Percentiles rank a stretch among this genome's conserved stretches.
phyloP scores from a whole-genome alignment of 2,797 vertebrate species.

The Lagodon rhomboides region DNA sequence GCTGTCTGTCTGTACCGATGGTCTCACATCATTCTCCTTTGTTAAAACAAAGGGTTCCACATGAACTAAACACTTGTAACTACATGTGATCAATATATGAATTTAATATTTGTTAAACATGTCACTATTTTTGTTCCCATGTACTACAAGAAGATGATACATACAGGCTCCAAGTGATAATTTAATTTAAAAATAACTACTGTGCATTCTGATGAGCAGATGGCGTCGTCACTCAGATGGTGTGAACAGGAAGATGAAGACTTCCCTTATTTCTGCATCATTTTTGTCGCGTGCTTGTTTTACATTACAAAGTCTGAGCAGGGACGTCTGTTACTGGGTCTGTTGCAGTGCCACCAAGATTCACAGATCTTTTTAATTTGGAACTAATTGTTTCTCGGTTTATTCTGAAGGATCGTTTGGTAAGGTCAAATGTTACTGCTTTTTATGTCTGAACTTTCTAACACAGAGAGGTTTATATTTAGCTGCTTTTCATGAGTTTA shows the following conservation, averaged over 20 bases:
- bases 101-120: no score
- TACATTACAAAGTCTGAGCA: no score
- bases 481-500: not conserved
- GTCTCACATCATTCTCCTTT: no score
- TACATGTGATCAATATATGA: no score
- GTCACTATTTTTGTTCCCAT: no score
- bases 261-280: not conserved
- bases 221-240: not conserved
- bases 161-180: no score
- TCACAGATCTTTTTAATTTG: not conserved
- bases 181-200: not conserved
- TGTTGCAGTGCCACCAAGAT: not conserved
- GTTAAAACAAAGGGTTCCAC: no score
- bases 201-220: not conserved
- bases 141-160: no score
- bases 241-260: not conserved
- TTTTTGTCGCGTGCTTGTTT: not conserved
- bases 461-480: no score
- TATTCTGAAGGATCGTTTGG: not conserved
- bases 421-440: not conserved
- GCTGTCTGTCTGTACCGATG: no score
- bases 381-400: not conserved
- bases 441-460: not conserved
- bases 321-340: not conserved
- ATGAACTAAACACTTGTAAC: no score